A percentile compares a stretch with the other conserved stretches of the same genome.
Evolutionary conservation across 2,113 vertebrate species (phyloP).

Genomic region (Macquaria australasica): DNA sequence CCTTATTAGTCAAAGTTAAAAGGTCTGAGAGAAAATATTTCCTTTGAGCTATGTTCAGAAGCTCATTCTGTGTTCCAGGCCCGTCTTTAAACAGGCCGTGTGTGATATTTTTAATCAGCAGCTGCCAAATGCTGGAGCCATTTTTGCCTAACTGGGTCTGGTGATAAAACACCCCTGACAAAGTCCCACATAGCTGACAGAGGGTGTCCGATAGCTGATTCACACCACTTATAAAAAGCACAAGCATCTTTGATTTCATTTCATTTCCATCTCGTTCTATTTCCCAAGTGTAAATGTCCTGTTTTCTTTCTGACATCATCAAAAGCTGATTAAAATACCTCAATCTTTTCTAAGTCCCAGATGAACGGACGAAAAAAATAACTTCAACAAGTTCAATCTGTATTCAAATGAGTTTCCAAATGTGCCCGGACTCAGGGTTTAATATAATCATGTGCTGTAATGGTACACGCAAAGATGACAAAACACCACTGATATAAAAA

Average conservation of each 20-base stretch:
- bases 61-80: slow-evolving; percentile 11
- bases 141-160: slow-evolving; percentile 4
- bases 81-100: slow-evolving; percentile 13
- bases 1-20: slow-evolving; percentile 60
- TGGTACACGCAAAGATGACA: background rate
- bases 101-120: slow-evolving; percentile 42
- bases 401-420: slow-evolving; percentile 27
- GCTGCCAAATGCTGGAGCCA: slow-evolving; percentile 16
- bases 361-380: slow-evolving; percentile 28
- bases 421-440: background rate
- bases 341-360: slow-evolving; percentile 22
- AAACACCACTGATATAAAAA: background rate
- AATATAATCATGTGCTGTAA: background rate
- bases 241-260: slow-evolving; percentile 46
- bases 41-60: slow-evolving; percentile 51
- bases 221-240: slow-evolving; percentile 15
- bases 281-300: slow-evolving; percentile 47
- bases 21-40: slow-evolving; percentile 52
- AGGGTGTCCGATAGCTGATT: slow-evolving; percentile 28
- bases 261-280: slow-evolving; percentile 35
- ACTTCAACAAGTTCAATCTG: slow-evolving; percentile 17
- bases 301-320: slow-evolving; percentile 57
- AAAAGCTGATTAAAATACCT: slow-evolving; percentile 58
- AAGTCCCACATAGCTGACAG: background rate
- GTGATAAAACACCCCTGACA: background rate